phyloP scores from a whole-genome alignment of 2,888 invertebrate genomes.

The Eupithecia exiguata region DNA sequence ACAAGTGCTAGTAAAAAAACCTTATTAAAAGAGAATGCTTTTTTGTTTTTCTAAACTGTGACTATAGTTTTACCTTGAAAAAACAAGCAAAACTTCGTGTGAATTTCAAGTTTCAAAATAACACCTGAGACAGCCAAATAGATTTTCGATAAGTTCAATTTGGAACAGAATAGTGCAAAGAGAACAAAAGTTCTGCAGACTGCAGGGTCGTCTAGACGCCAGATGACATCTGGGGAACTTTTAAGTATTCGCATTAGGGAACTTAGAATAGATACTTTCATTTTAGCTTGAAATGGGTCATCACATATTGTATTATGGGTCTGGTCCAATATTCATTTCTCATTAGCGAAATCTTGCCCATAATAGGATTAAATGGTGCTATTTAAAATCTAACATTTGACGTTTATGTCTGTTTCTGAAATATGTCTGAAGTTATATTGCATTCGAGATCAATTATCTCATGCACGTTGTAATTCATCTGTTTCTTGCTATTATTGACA shows the following conservation, averaged over 20 bases:
- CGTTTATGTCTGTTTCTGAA: too few relatives aligned
- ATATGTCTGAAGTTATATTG: too few relatives aligned
- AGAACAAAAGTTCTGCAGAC: conserved; percentile 45
- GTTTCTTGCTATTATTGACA: too few relatives aligned
- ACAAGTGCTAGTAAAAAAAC: too few relatives aligned
- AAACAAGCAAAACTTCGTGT: not conserved
- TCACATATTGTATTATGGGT: not conserved
- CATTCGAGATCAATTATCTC: too few relatives aligned
- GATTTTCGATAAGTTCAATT: conserved; percentile 43
- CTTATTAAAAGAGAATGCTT: too few relatives aligned
- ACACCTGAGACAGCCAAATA: conserved; percentile 35
- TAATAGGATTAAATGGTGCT: not conserved
- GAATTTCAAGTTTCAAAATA: conserved; percentile 14
- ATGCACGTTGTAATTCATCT: too few relatives aligned
- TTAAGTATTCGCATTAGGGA: conserved; percentile 32
- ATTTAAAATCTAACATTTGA: too few relatives aligned
- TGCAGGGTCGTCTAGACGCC: conserved; percentile 50
- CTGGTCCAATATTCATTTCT: not conserved
- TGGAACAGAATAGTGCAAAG: conserved; percentile 39
- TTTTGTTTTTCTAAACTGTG: too few relatives aligned
- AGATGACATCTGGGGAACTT: conserved; percentile 48
- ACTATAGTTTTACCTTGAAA: not conserved
- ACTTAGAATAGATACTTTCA: conserved; percentile 12
- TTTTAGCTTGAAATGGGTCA: not conserved
- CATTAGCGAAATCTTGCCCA: not conserved